Base-by-base conservation (phyloP, 2,797 vertebrate species). In the Channallabes apus region DNA sequence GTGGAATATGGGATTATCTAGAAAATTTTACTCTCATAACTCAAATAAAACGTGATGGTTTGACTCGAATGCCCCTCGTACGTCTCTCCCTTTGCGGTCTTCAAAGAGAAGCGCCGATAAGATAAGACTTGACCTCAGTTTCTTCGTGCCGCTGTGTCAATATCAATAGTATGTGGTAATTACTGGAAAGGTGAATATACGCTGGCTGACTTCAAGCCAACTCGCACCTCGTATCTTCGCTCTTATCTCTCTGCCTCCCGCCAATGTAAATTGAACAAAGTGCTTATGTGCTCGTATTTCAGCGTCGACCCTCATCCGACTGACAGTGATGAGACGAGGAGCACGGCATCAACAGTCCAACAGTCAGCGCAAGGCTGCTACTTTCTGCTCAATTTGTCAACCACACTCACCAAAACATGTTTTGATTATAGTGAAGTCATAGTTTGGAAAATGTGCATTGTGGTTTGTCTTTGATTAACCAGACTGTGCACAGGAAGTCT, bases 401-500 rank as follows among this genome's bases (percentile, higher is more conserved):
- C 62, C 62, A 54, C 62, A 54, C 1, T 67, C n/a, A 67, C n/a
- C 18, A 72, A 80, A 80, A 56, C 67, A 85, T 46, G 38, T 59
- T 80, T 71, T 79, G 67, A 14, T 62, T 56, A 71, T 38, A 80
- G 64, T 78, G 62, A 77, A 35, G 24, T 73, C 59, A 62, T 69
- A 3, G 62, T 46, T 85, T 65, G 75, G 83, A 68, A 83, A 81
- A 75, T 29, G 29, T 82, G 58, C 29, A 0, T n/a, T 81, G 86
- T 68, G 82, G 81, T 86, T 82, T 86, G 46, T 82, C 14, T 46
- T 46, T 86, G 54, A 76, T 73, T 68, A 85, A 83, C 80, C 85
- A 84, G 81, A 88, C 77, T 46, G 77, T 83, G 78, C 58, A 90
- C 88, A 90, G 88, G 89, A 90, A 90, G 71, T 87, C 41, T 73